Base-by-base conservation (phyloP, 2,113 vertebrate species). In the Taurulus bubalis region DNA sequence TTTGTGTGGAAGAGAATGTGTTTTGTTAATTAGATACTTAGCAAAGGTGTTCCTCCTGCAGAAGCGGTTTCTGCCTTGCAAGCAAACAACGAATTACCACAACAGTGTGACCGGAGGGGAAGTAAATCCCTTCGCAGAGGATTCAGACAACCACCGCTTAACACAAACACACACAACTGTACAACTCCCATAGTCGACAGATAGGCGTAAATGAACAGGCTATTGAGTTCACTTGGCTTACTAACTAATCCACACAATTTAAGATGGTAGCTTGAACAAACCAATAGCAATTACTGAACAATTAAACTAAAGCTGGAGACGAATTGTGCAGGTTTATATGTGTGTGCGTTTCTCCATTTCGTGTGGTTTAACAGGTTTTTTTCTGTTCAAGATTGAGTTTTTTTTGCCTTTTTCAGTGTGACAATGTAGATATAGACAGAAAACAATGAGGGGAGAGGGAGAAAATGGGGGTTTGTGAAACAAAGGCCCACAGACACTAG, bases 71-170 rank as follows among this genome's bases (percentile, higher is more conserved):
- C 72, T 79, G 81, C 83, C 60, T 51, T 18, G 77, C 75, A 85
- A 84, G 84, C 83, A 87, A 86, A 88, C 79, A 85, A 77, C 83
- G 88, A 89, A 88, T 90, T 86, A 86, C 71, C 76, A 83, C 65
- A 69, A 40, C 40, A 72, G 66, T 63, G 80, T 77, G 79, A 82
- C 84, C 74, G 70, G 62, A 74, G 55, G 77, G 84, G 15, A 68
- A 73, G 82, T 82, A 77, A 82, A 86, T 81, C 74, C 55, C 34
- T 71, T 68, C 69, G 16, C 67, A 71, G 58, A 77, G 76, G 75
- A 89, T 87, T 87, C 71, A 84, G 36, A 71, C 34, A 79, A 84
- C 64, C 45, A 55, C 40, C 2, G 7, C 42, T 68, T 62, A 75
- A 82, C 12, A 72, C 75, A 66, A 6, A 28, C 51, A 30, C 26